Conservation (phyloP, 92 coral and sea anemone genomes). For the Heteractis magnifica region DNA sequence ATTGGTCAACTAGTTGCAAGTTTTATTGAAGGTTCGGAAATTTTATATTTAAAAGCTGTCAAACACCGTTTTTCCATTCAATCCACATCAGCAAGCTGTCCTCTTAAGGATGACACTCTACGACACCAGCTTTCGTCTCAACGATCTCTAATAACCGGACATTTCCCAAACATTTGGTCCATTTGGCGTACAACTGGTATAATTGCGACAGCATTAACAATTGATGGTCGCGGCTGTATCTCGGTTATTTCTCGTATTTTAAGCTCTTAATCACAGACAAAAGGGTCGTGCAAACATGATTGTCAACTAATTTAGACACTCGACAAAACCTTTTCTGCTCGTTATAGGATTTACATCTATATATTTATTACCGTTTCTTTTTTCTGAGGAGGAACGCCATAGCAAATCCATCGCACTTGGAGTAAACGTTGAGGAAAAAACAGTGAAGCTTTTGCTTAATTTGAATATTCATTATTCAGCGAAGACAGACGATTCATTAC, state of each 20-base stretch:
- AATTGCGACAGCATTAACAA: background rate
- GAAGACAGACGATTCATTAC: too few species aligned
- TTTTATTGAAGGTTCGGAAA: conserved; percentile 9
- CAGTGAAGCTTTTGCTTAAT: too few species aligned
- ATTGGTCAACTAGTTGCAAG: conserved; percentile 8
- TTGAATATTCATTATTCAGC: too few species aligned
- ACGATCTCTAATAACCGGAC: background rate
- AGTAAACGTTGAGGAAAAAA: too few species aligned
- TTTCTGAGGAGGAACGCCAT: too few species aligned
- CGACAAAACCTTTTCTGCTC: background rate
- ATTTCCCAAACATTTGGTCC: background rate
- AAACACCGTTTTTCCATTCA: background rate
- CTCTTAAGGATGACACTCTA: background rate
- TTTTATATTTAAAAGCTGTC: conserved; percentile 1
- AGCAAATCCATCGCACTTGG: too few species aligned
- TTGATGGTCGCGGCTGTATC: background rate
- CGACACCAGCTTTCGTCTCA: background rate
- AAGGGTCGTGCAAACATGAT: background rate
- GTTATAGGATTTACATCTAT: background rate
- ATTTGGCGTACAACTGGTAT: background rate
- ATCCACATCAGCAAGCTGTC: background rate
- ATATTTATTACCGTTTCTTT: too few species aligned
- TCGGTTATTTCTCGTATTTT: background rate
- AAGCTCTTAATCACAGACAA: background rate
- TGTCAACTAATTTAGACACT: conserved; percentile 6